Evolutionary conservation across 2,797 vertebrate species (phyloP).

Genomic region (Sebastolobus altivelis): DNA sequence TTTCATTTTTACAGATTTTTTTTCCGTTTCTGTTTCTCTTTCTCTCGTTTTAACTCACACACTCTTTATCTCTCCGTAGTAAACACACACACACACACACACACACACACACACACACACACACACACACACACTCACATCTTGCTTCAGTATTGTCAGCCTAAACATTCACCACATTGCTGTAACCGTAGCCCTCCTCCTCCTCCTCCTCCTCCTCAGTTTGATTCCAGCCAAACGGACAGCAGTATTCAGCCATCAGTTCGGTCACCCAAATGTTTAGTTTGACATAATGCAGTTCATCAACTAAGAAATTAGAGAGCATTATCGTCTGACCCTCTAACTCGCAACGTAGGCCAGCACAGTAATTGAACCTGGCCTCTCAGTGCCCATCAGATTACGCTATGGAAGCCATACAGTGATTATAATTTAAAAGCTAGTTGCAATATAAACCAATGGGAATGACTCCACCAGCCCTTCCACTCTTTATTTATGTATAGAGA

Average conservation of each 20-base stretch:
- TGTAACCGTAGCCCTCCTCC: conserved; percentile 38
- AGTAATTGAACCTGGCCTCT: conserved; percentile 57
- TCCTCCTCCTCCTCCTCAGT: conserved; percentile 4
- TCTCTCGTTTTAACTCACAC: conserved; percentile 27
- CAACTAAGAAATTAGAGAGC: conserved; percentile 63
- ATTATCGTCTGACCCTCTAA: conserved; percentile 46
- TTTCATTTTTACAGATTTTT: conserved; percentile 29
- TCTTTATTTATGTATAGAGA: conserved; percentile 75
- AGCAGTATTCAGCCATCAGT: conserved; percentile 47
- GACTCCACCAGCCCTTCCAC: conserved; percentile 57
- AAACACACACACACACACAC: conserved; percentile 8
- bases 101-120: neutral
- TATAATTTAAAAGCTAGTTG: conserved; percentile 69
- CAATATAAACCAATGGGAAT: conserved; percentile 63
- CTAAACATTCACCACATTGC: conserved; percentile 42
- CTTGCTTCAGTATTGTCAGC: conserved; percentile 42
- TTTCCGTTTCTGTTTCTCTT: conserved; percentile 17
- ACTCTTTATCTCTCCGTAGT: conserved; percentile 32
- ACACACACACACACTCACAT: conserved; percentile 23
- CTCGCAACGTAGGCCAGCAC: conserved; percentile 14
- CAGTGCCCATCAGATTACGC: conserved; percentile 77
- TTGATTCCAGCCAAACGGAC: conserved; percentile 31
- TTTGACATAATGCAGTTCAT: conserved; percentile 58
- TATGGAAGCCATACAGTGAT: conserved; percentile 56
- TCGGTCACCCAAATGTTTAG: conserved; percentile 54